Evolutionary conservation across 2,113 vertebrate species (phyloP), one percentile per base, ranked within the genome.

Genomic region (Sylvilagus bachmani): DNA sequence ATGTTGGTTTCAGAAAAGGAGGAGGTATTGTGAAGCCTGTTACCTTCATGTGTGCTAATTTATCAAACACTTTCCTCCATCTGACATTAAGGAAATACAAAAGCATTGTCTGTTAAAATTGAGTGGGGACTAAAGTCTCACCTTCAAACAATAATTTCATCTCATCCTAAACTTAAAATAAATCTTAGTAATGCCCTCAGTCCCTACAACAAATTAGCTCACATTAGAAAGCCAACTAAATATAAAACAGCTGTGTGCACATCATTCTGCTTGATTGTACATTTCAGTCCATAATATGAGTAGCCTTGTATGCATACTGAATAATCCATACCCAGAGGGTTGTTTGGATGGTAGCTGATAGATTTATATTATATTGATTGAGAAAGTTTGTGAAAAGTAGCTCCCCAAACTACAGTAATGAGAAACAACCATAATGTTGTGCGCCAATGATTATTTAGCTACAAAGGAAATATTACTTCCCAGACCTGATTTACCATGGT

Each of bases 211-310:
- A 95, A 95, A 86, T 95, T 97, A 96, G 80, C 67, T 94, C 80
- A 87, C 86, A 93, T 95, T 95, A 95, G 79, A 95, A 96, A 97
- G 17, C 75, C 70, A 95, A 75, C 92, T 93, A 95, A 97, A 90
- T 95, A 96, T 96, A 96, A 97, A 96, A 95, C 94, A 97, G 89
- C 91, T 95, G 86, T 96, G 95, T 95, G 89, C 27, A 96, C 49
- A 94, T 96, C 91, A 93, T 95, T 97, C 83, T 91, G 89, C 91
- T 93, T 94, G 67, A 96, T 87, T 95, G 51, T 96, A 95, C 33
- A 61, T 96, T 95, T 94, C 70, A 94, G 89, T 89, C 81, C 61
- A 6, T 91, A 85, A 94, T 94, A 94, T 85, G 89, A 97, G 95
- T 89, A 95, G 83, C 80, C 92, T 95, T 91, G 79, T 84, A 92